A percentile compares a stretch with the other conserved stretches of the same genome.
Evolutionary conservation across 2,797 vertebrate genomes (phyloP).

Genomic region (Sparus aurata): DNA sequence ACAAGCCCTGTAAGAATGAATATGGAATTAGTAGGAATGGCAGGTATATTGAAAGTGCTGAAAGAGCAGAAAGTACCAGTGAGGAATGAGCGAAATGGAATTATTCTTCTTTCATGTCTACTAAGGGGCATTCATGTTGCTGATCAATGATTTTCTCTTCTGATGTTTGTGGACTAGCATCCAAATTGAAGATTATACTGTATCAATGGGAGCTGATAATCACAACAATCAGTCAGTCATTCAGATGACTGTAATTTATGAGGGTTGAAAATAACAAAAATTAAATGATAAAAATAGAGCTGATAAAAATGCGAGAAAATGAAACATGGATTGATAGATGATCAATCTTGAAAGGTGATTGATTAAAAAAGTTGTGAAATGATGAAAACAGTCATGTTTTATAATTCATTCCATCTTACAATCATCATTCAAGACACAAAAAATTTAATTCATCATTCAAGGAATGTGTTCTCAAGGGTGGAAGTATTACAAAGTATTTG

Average conservation of each 20-base stretch:
- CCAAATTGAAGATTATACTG: conserved; percentile 19
- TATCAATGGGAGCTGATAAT: conserved; percentile 23
- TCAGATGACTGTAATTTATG: conserved; percentile 21
- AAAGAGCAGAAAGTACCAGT: neutral
- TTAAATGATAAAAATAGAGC: no score
- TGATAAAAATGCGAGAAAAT: no score
- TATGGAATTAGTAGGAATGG: neutral
- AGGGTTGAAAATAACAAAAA: no score
- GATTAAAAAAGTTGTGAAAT: no score
- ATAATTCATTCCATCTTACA: no score
- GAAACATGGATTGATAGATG: no score
- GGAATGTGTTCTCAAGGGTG: no score
- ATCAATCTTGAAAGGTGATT: no score
- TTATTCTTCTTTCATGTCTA: conserved; percentile 25
- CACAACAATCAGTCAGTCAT: neutral
- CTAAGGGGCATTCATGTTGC: conserved; percentile 52
- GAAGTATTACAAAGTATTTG: no score
- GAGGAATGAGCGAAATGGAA: conserved; percentile 19
- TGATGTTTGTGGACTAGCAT: conserved; percentile 26
- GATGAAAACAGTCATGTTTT: no score
- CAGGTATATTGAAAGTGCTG: neutral
- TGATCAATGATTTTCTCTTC: conserved; percentile 17
- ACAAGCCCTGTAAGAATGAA: neutral
- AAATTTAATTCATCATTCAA: no score
- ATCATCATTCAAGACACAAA: no score